phyloP scores from a whole-genome alignment of 2,113 vertebrate genomes.

The Motacilla alba region DNA sequence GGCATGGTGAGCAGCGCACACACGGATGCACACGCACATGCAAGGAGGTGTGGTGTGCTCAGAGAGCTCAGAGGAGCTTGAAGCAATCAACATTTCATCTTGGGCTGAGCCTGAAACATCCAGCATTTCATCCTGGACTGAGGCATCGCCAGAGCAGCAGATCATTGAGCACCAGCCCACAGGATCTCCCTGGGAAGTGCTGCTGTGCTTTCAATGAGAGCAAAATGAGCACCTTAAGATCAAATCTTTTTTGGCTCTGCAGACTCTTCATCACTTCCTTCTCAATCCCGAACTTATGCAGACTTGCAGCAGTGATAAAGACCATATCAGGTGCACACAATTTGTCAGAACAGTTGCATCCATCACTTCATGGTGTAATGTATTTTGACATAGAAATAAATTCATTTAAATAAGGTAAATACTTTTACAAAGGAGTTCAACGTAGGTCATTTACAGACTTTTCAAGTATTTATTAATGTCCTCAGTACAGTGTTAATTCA shows the following conservation, averaged over 20 bases:
- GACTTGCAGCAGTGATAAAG: background rate
- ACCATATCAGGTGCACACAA: background rate
- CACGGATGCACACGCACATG: rapidly evolving
- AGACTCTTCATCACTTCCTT: background rate
- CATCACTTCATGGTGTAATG: background rate
- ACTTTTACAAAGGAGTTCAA: background rate
- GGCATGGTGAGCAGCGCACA: background rate
- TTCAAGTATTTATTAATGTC: conserved; percentile 41
- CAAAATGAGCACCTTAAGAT: conserved; percentile 1
- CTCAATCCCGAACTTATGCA: background rate
- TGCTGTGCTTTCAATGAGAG: background rate
- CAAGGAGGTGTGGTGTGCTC: background rate
- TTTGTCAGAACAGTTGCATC: background rate
- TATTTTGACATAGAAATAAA: conserved; percentile 26
- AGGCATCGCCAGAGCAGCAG: background rate
- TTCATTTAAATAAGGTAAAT: background rate
- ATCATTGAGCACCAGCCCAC: background rate
- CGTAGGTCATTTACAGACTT: conserved; percentile 12
- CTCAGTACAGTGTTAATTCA: conserved; percentile 57
- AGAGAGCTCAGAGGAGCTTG: background rate
- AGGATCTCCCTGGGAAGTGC: background rate
- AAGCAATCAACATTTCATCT: background rate
- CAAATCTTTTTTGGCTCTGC: background rate
- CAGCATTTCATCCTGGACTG: background rate
- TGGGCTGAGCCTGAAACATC: background rate